Evolutionary conservation across 2,797 vertebrate genomes (phyloP).

Genomic region (Amphiprion clarkii): DNA sequence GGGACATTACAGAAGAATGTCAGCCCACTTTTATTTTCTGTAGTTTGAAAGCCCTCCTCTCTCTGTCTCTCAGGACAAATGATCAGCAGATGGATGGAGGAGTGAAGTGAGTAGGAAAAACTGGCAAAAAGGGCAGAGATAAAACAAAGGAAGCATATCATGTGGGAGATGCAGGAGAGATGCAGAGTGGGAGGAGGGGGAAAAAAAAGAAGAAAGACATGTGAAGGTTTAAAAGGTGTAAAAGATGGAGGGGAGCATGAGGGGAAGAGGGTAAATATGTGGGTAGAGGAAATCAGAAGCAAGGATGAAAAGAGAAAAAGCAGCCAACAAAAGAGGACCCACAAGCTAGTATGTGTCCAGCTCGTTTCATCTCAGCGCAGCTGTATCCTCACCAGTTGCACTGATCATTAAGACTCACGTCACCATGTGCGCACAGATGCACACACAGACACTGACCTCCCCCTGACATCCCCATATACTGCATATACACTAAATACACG

Average conservation of each 20-base stretch:
- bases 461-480: constrained; percentile 3
- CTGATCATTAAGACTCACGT: constrained; percentile 38
- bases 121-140: constrained; percentile 51
- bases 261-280: constrained; percentile 37
- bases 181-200: constrained; percentile 40
- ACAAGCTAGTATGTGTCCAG: constrained; percentile 5
- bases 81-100: constrained; percentile 70
- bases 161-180: constrained; percentile 39
- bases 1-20: constrained; percentile 36
- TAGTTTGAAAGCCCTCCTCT: constrained; percentile 17
- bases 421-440: not conserved
- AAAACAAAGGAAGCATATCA: constrained; percentile 4
- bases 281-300: constrained; percentile 32
- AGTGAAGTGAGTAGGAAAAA: constrained; percentile 57
- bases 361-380: constrained; percentile 34
- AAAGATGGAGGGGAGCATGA: constrained; percentile 22
- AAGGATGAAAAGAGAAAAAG: constrained; percentile 22
- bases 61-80: constrained; percentile 44
- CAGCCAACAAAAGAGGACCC: not conserved
- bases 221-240: constrained; percentile 34
- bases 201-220: constrained; percentile 29
- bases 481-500: constrained; percentile 31
- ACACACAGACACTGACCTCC: constrained; percentile 5
- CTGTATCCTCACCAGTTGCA: constrained; percentile 22
- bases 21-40: constrained; percentile 41